Evolutionary conservation across 2,797 vertebrate species (phyloP).

Genomic region (Allobates femoralis): DNA sequence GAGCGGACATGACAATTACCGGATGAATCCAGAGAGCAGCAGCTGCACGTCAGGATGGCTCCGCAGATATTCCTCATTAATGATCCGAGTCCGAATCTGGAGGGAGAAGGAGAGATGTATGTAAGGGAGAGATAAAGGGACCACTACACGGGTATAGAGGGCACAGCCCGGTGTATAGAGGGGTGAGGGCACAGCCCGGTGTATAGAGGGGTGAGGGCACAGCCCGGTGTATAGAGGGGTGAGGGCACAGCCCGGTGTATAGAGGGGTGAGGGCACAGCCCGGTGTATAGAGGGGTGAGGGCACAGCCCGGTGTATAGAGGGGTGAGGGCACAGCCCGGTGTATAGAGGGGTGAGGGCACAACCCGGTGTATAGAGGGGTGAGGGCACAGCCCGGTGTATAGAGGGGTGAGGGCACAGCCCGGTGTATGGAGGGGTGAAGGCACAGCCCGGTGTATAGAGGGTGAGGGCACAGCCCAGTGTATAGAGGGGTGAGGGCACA

Average conservation of each 20-base stretch:
- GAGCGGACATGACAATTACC: slow-evolving; percentile 59
- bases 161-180: no score
- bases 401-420: no score
- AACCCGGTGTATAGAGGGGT: no score
- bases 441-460: no score
- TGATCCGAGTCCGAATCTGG: slow-evolving; percentile 71
- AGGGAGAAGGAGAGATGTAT: not conserved
- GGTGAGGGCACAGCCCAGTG: not conserved
- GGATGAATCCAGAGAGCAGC: slow-evolving; percentile 70
- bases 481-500: not conserved
- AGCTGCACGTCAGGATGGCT: slow-evolving; percentile 69
- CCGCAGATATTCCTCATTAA: slow-evolving; percentile 71
- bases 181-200: not conserved
- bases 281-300: not conserved
- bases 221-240: no score
- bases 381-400: not conserved
- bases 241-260: no score
- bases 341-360: no score
- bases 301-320: not conserved
- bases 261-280: no score
- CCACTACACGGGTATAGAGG: not conserved
- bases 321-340: not conserved
- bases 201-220: not conserved
- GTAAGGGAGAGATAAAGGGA: not conserved
- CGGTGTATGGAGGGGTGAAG: no score